A percentile compares a stretch with the other conserved stretches of the same genome.
Evolutionary conservation across 2,888 invertebrate genomes (phyloP).

Genomic region (Leptopilina myrica): DNA sequence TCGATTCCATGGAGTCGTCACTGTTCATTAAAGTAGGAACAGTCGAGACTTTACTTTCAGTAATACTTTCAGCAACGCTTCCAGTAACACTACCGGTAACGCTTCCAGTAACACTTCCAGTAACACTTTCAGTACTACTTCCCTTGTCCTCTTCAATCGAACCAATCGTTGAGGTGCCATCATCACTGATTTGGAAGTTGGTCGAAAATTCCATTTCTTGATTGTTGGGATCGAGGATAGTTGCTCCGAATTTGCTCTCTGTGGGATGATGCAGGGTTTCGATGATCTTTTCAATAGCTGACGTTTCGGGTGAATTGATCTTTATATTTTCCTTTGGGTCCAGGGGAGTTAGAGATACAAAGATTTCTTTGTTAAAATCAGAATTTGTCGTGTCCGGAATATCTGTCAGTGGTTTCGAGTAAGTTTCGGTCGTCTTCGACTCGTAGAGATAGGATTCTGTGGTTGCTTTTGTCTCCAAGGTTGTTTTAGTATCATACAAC

Average conservation of each 20-base stretch:
- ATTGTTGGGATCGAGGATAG: constrained; percentile 16
- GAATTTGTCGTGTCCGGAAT: background rate
- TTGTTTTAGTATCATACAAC: background rate
- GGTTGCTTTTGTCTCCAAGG: constrained; percentile 5
- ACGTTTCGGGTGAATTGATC: constrained; percentile 46
- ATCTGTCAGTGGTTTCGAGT: background rate
- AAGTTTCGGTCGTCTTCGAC: background rate
- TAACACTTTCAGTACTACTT: too few species aligned
- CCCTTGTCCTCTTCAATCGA: constrained; percentile 43
- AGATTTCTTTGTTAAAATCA: constrained; percentile 21
- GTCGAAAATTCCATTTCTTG: constrained; percentile 30
- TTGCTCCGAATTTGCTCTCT: constrained; percentile 46
- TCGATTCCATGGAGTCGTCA: constrained; percentile 42
- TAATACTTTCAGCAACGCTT: too few species aligned
- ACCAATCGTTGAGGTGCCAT: constrained; percentile 42
- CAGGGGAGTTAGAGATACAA: background rate
- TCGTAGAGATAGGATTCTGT: background rate
- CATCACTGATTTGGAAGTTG: constrained; percentile 8
- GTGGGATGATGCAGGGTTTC: constrained; percentile 55
- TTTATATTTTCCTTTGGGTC: background rate
- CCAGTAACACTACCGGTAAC: too few species aligned
- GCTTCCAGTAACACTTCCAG: too few species aligned
- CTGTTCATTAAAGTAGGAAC: constrained; percentile 42
- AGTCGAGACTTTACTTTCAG: constrained; percentile 6
- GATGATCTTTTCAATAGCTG: constrained; percentile 55